Conservation (phyloP, 2,888 invertebrate species). For the Abrostola tripartita region DNA sequence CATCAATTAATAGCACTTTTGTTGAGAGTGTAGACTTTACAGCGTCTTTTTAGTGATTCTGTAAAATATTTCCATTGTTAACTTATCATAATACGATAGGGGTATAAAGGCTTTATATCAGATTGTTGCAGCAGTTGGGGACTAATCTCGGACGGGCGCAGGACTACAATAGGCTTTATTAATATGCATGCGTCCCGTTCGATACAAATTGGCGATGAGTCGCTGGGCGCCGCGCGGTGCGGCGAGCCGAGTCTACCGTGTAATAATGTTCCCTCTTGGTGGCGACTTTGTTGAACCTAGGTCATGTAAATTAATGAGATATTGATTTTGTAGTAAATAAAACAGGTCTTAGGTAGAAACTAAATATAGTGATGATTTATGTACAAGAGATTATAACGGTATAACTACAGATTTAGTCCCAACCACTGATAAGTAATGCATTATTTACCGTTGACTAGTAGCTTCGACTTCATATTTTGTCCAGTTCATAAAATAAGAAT, state of each 20-base stretch:
- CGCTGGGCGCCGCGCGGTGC: constrained; percentile 53
- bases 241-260: constrained; percentile 57
- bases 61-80: constrained; percentile 44
- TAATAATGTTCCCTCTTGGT: constrained; percentile 55
- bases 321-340: neutral
- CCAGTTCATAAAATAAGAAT: too few relatives aligned
- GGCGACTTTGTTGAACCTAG: constrained; percentile 4
- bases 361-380: too few relatives aligned
- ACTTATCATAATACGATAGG: constrained; percentile 43
- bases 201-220: constrained; percentile 82
- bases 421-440: too few relatives aligned
- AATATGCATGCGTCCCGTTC: constrained; percentile 76
- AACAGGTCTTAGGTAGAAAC: neutral
- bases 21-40: too few relatives aligned
- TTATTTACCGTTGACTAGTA: too few relatives aligned
- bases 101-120: constrained; percentile 45
- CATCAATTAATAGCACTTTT: too few relatives aligned
- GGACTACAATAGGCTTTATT: constrained; percentile 83
- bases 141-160: constrained; percentile 74
- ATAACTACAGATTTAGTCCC: too few relatives aligned
- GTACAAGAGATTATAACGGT: too few relatives aligned
- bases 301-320: neutral
- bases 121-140: constrained; percentile 51
- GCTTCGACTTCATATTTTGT: too few relatives aligned
- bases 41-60: neutral